These are phyloP conservation scores for Kryphioiulus occultus DNA, from an alignment of 2,888 invertebrate genomes.

Conservation along the genomic window DNA sequence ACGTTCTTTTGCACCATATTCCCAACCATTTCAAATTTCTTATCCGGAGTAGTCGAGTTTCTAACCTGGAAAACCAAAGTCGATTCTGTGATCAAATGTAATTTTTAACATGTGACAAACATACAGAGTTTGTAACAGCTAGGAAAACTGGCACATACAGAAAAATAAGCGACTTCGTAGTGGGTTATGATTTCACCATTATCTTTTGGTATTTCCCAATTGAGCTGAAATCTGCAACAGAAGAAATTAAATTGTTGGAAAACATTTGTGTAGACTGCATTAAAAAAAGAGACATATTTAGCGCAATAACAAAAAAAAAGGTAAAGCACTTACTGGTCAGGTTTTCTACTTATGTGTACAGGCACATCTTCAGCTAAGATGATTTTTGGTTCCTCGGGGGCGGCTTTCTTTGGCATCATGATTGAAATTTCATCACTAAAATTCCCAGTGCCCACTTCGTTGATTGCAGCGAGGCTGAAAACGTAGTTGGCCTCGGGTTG, in stretches of 20 bases:
- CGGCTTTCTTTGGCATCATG: constrained; percentile 77
- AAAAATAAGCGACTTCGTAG: constrained; percentile 82
- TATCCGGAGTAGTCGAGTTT: neutral
- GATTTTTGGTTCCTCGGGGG: constrained; percentile 77
- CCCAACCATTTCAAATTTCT: constrained; percentile 32
- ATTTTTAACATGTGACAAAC: neutral
- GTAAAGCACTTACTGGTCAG: constrained; percentile 20
- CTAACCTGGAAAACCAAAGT: neutral
- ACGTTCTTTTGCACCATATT: constrained; percentile 20
- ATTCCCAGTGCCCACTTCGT: constrained; percentile 80
- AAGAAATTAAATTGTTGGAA: neutral
- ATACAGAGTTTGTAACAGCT: neutral
- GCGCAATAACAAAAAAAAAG: neutral
- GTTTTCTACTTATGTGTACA: neutral
- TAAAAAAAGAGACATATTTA: neutral
- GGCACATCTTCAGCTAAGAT: constrained; percentile 62
- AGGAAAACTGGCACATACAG: constrained; percentile 68
- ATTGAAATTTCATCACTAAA: constrained; percentile 74
- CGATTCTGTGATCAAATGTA: neutral
- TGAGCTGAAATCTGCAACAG: constrained; percentile 67
- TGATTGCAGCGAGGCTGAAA: constrained; percentile 84
- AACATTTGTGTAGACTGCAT: too few relatives aligned
- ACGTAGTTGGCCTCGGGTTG: constrained; percentile 78
- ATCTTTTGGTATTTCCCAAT: constrained; percentile 85
- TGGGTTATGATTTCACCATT: constrained; percentile 88